Conservation (phyloP, 2,113 vertebrate genomes). For the Cryptomyrus ogoouensis region DNA sequence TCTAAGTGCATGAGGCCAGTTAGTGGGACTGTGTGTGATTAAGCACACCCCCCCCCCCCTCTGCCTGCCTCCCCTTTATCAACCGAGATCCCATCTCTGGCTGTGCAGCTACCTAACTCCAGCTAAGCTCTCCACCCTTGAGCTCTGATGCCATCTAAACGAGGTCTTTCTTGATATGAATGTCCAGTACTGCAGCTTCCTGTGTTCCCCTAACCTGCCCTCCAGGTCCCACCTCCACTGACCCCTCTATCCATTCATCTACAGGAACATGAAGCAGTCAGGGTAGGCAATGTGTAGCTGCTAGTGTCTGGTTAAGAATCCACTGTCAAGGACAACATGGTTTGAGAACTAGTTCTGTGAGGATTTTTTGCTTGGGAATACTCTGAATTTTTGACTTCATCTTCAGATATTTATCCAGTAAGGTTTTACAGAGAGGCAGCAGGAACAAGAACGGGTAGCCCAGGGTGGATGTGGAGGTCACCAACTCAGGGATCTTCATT, state of each 20-base stretch:
- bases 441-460: not conserved
- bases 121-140: constrained; percentile 37
- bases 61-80: not conserved
- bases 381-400: not conserved
- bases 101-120: constrained; percentile 39
- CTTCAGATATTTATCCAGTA: not conserved
- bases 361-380: not conserved
- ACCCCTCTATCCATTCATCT: constrained; percentile 47
- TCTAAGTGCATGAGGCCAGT: not conserved
- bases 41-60: constrained; percentile 21
- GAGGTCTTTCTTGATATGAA: constrained; percentile 42
- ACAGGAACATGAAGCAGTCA: not conserved
- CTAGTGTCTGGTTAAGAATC: not conserved
- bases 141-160: constrained; percentile 55
- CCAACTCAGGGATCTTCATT: not conserved
- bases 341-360: not conserved
- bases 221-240: constrained; percentile 33
- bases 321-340: not conserved
- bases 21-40: constrained; percentile 26
- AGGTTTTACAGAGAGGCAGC: not conserved
- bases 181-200: constrained; percentile 45
- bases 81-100: constrained; percentile 39
- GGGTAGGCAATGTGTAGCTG: not conserved
- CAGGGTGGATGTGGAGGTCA: not conserved
- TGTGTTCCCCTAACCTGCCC: constrained; percentile 30